Evolutionary conservation across 1,140 invertebrate genomes (phyloP), one percentile per base, ranked within the genome.

Genomic region (Acarapis woodi): DNA sequence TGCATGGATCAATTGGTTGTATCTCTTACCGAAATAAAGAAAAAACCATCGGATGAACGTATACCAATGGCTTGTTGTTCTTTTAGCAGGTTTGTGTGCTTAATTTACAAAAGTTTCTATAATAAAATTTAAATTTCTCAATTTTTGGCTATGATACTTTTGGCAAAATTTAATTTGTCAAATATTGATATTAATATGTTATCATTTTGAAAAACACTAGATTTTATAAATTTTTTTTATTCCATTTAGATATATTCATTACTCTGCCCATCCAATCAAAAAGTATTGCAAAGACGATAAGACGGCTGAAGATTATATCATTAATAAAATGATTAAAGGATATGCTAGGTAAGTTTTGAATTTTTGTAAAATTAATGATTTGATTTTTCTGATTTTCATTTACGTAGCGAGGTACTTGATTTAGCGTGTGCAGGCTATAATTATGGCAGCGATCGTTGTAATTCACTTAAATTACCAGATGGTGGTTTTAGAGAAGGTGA

Each of bases 351-450:
- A 9, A 32, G 15, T 4, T 16, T 16, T 32, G 18, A 18, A 4
- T 5, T n/a, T n/a, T n/a, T n/a, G n/a, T n/a, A n/a, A n/a, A 6
- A 9, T 15, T 16, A 8, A 32, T 32, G 30, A 32, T 6, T 8
- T 2, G 2, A 9, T 32, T 14, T 32, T 32, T 14, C 18, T 32
- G 9, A 1, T 21, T 12, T 21, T 19, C 15, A 30, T 30, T 38
- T 23, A 5, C 30, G 39, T 35, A 41, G 42, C 32, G 42, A 43
- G 20, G 38, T 43, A 2, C 18, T 43, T n/a, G 42, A 43, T 12
- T 21, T 43, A 33, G 38, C 28, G 1, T 43, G 42, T 24, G 35
- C 29, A 14, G 42, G 42, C 10, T 42, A 24, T 37, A 40, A 43
- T 9, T 20, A 21, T 18, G 38, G 32, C 5, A 23, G 34, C 12